Evolutionary conservation across 2,113 vertebrate genomes (phyloP).

Genomic region (Hyaena hyaena): DNA sequence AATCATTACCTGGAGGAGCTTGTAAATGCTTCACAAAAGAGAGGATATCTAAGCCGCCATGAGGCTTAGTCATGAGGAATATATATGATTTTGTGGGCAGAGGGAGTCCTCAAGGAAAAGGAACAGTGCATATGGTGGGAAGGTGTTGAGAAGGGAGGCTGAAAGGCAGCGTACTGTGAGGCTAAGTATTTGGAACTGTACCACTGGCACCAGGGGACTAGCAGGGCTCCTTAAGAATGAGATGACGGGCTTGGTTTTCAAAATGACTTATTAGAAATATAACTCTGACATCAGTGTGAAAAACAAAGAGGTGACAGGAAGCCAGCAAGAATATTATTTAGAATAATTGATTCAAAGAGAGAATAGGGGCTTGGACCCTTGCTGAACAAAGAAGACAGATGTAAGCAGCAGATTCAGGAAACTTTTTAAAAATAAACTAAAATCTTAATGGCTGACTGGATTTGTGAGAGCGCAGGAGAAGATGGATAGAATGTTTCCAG

Average conservation of each 20-base stretch:
- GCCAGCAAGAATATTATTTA: neutral
- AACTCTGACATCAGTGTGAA: neutral
- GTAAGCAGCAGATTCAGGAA: neutral
- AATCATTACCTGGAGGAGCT: neutral
- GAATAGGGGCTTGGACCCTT: neutral
- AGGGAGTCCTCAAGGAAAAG: neutral
- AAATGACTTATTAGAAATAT: neutral
- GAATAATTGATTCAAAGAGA: neutral
- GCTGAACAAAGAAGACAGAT: neutral
- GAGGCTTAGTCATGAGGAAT: neutral
- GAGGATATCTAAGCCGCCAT: neutral
- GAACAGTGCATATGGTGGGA: neutral
- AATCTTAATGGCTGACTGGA: neutral
- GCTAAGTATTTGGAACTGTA: neutral
- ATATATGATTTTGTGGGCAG: neutral
- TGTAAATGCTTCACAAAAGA: neutral
- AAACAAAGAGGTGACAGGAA: neutral
- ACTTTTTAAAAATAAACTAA: neutral
- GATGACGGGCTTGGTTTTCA: neutral
- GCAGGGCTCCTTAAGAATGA: neutral
- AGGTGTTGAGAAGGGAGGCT: neutral
- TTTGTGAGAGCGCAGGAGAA: neutral
- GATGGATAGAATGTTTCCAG: neutral
- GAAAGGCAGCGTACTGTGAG: neutral
- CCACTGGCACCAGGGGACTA: accelerated